Evolutionary conservation across 2,797 vertebrate species (phyloP), one percentile per base, ranked within the genome.

Genomic region (Acanthornis magna): DNA sequence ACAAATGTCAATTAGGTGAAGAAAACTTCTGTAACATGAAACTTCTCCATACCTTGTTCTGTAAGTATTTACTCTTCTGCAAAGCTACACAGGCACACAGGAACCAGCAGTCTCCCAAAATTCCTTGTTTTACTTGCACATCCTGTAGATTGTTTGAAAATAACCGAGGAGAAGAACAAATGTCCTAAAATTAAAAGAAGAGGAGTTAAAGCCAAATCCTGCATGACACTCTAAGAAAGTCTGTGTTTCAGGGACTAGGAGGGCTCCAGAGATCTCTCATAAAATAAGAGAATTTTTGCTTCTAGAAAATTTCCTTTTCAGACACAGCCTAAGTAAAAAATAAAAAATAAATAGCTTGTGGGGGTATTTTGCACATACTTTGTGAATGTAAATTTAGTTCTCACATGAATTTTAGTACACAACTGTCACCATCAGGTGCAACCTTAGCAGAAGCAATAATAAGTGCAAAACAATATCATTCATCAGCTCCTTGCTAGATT

Each of bases 41-140:
- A 51, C 6, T 26, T 42, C 32, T 66, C 6, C 45, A 16, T 97
- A 99, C 99, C 98, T 99, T 98, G 92, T 98, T 95, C 67, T 99
- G 96, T 21, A 99, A 97, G 60, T 97, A 98, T 82, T 96, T 98
- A 91, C 97, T 98, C 94, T 98, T 99, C 91, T 99, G 98, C 91
- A 99, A 97, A 92, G 98, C 98, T 5, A 98, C 98, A 54, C 99
- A 99, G 34, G 99, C 99, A 84, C 99, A 99, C 40, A 99, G 98
- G 89, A 99, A 99, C 99, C 99, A 99, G 97, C 99, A 99, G 76
- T 99, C 99, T 85, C 99, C 99, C 95, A 99, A 96, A 88, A 99
- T 97, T 42, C 99, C 99, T 96, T 99, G 99, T 94, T 99, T 99
- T 34, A 99, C 98, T 86, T 99, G 98, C 70, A 98, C 98, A 82